These are phyloP conservation scores for Calephelis perditalis DNA, from an alignment of 2,888 invertebrate species.

Conservation along the genomic window DNA sequence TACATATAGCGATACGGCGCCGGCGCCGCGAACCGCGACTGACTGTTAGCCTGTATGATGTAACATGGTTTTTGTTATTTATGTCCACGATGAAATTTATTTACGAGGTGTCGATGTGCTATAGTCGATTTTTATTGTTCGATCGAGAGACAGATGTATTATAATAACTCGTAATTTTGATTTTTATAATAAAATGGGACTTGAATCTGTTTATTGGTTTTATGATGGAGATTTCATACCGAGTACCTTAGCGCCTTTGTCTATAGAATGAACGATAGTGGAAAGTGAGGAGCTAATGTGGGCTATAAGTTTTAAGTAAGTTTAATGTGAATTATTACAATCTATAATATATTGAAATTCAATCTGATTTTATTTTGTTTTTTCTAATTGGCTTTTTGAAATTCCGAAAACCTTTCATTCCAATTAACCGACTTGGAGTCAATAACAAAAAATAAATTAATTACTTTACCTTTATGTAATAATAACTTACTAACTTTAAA, in stretches of 20 bases:
- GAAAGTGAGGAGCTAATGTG: conserved; percentile 72
- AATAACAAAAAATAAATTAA: conserved; percentile 16
- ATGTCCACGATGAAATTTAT: conserved; percentile 67
- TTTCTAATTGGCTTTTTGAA: conserved; percentile 69
- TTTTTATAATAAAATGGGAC: conserved; percentile 79
- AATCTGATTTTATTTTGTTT: conserved; percentile 76
- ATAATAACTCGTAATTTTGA: conserved; percentile 75
- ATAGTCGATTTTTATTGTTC: conserved; percentile 73
- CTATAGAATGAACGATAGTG: conserved; percentile 64
- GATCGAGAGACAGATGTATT: conserved; percentile 74
- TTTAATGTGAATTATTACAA: conserved; percentile 78
- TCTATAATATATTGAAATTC: conserved; percentile 79
- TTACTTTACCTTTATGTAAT: conserved; percentile 13
- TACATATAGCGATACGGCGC: conserved; percentile 66
- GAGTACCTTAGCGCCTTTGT: conserved; percentile 74
- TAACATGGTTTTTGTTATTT: conserved; percentile 62
- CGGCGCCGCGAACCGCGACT: conserved; percentile 39
- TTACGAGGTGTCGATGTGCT: conserved; percentile 71
- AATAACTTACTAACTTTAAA: conserved; percentile 9
- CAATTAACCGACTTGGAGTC: conserved; percentile 31
- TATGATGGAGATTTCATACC: conserved; percentile 77
- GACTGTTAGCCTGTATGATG: conserved; percentile 52
- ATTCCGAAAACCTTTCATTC: conserved; percentile 46
- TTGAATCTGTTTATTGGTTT: conserved; percentile 78
- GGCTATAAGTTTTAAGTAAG: conserved; percentile 75